Evolutionary conservation across 2,113 vertebrate genomes (phyloP), one percentile per base, ranked within the genome.

Genomic region (Pseudorhombus dupliciocellatus): DNA sequence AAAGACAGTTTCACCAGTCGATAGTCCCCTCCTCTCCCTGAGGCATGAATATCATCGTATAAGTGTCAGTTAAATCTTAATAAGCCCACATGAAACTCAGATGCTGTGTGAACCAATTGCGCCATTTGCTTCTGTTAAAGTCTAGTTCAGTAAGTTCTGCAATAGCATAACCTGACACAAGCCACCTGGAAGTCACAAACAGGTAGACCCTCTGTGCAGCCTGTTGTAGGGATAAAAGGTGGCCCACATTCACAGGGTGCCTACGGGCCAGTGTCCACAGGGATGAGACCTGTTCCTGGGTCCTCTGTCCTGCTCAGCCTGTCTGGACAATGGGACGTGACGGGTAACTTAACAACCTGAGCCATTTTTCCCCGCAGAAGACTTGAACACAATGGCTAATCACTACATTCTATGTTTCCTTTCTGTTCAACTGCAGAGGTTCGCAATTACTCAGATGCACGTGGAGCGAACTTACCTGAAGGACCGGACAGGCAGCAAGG

Each of bases 301-400:
- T 81, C 77, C 59, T 46, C 51, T 51, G 53, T 66, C 74, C 79
- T 25, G 48, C 57, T 66, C 42, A 20, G 66, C 30, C 66, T 42
- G 30, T 66, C 54, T 60, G 71, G 79, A 83, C 84, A 82, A 80
- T 61, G 31, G 73, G 54, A 80, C 84, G 76, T 79, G 81, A 76
- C 84, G 87, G 70, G 77, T 84, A 83, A 87, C 76, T 66, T 64
- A 66, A 68, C 44, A 59, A 73, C 73, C 59, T 37, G 59, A 80
- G 59, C 58, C 80, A n/a, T 73, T 72, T 52, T 73, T 72, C 48
- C 22, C 54, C 37, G 55, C 20, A 59, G 26, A 66, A 58, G 42
- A 72, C 44, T 42, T 55, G 4, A 70, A 22, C 7, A 84, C 58
- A 84, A 71, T 21, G 25, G 55, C 20, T 59, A 75, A 76, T 70